Conservation (phyloP, 2,888 invertebrate species). For the Pseudococcus viburni region DNA sequence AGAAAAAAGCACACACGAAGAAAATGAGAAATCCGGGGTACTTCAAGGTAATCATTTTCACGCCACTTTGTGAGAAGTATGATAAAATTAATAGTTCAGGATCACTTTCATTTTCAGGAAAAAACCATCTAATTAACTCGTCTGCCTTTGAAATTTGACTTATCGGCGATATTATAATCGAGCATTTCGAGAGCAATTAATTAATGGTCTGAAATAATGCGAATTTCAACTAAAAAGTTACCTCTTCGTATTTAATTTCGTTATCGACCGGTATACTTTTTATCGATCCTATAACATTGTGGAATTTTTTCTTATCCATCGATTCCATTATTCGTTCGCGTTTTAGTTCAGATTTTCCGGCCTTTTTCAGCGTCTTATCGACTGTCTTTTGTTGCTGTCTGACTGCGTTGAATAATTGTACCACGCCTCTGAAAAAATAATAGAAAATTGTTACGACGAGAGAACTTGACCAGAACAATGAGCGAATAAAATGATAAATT, state of each 20-base stretch:
- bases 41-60: background rate
- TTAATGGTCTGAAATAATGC: background rate
- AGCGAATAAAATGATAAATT: constrained; percentile 68
- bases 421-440: constrained; percentile 80
- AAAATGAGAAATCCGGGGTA: background rate
- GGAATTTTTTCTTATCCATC: constrained; percentile 82
- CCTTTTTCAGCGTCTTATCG: constrained; percentile 79
- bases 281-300: constrained; percentile 79
- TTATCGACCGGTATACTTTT: constrained; percentile 71
- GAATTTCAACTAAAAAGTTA: constrained; percentile 43
- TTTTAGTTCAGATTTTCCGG: constrained; percentile 83
- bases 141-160: background rate
- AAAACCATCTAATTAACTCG: background rate
- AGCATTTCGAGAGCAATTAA: background rate
- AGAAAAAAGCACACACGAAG: background rate
- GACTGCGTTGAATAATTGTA: constrained; percentile 93
- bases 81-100: background rate
- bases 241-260: constrained; percentile 69
- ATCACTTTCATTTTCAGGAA: background rate
- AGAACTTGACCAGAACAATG: background rate
- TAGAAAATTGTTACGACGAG: background rate
- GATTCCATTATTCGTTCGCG: constrained; percentile 83
- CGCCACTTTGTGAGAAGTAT: background rate
- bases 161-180: background rate
- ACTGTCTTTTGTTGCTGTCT: constrained; percentile 86